These are phyloP conservation scores for Lophotriccus pileatus DNA, from an alignment of 2,797 vertebrate species.

Conservation along the genomic window DNA sequence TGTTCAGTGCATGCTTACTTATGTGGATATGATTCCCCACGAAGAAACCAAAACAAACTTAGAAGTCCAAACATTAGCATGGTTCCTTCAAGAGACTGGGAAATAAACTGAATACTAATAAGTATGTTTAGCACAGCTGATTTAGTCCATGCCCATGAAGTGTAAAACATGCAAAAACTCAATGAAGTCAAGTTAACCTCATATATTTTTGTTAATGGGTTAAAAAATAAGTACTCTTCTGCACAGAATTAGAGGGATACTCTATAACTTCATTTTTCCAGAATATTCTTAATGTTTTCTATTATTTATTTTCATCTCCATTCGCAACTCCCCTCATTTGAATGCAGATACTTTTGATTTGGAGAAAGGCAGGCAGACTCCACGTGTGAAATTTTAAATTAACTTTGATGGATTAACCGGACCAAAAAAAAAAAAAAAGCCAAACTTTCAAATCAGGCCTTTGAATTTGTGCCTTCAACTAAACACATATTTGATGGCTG, in stretches of 20 bases:
- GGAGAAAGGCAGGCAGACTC: background rate
- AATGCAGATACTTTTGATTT: background rate
- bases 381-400: background rate
- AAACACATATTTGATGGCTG: background rate
- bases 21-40: constrained; percentile 69
- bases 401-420: background rate
- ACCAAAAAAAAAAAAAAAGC: too few relatives aligned
- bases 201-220: background rate
- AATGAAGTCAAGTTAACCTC: background rate
- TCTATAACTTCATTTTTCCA: background rate
- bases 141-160: constrained; percentile 46
- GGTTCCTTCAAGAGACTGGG: constrained; percentile 52
- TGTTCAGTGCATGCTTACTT: constrained; percentile 69
- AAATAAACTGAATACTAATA: constrained; percentile 69
- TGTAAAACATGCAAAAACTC: constrained; percentile 4
- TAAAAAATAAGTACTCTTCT: background rate
- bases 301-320: background rate
- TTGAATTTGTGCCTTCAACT: background rate
- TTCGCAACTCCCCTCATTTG: background rate
- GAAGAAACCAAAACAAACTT: constrained; percentile 73
- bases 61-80: constrained; percentile 51
- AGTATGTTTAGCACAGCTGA: constrained; percentile 54
- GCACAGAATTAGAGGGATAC: background rate
- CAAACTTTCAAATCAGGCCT: background rate
- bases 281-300: background rate